phyloP scores from a whole-genome alignment of 2,888 invertebrate genomes.

The Deilephila porcellus region DNA sequence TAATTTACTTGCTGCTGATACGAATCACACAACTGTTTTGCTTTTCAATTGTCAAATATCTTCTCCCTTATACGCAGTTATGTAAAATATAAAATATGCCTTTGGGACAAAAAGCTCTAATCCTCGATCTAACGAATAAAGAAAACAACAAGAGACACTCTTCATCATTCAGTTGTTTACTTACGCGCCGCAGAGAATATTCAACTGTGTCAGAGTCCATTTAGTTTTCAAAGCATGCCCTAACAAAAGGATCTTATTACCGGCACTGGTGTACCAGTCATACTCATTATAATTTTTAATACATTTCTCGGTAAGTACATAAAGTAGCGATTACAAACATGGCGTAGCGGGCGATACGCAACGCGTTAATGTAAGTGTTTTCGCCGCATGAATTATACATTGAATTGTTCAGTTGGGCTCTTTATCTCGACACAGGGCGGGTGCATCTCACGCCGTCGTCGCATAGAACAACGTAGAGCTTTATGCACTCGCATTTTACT shows the following conservation, averaged over 20 bases:
- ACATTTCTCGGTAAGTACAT: constrained; percentile 49
- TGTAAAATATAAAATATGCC: too few relatives aligned
- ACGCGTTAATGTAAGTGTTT: constrained; percentile 70
- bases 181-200: constrained; percentile 17
- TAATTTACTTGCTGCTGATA: neutral
- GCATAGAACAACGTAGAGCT: constrained; percentile 1
- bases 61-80: neutral
- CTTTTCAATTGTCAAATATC: neutral
- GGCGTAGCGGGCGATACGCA: constrained; percentile 58
- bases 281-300: constrained; percentile 62
- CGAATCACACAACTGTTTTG: neutral
- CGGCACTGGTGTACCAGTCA: constrained; percentile 47
- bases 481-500: constrained; percentile 11
- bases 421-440: constrained; percentile 58
- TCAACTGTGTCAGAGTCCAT: constrained; percentile 44
- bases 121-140: neutral
- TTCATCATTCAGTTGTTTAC: constrained; percentile 25
- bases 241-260: constrained; percentile 45
- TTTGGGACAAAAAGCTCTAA: neutral
- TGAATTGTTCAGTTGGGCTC: constrained; percentile 55
- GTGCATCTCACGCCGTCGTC: constrained; percentile 51
- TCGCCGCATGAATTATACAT: constrained; percentile 70
- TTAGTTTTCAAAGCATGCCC: constrained; percentile 42
- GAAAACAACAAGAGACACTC: neutral
- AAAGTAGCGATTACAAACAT: constrained; percentile 62